A percentile compares a stretch with the other conserved stretches of the same genome.
Evolutionary conservation across 2,113 vertebrate genomes (phyloP).

Genomic region (Myanophis thanlyinensis): DNA sequence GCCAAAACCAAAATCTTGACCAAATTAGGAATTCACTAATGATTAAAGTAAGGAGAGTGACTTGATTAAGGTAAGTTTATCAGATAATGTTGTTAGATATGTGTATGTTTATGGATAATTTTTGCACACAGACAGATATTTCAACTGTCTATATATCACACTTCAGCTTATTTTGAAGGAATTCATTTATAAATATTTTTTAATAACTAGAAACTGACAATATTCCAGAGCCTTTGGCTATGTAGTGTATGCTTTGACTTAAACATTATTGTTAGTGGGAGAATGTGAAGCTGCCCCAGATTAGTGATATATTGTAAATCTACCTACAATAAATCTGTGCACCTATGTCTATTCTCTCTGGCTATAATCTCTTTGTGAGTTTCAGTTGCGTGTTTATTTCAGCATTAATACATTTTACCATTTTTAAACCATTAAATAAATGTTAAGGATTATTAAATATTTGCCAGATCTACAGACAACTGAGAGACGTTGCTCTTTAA

Average conservation of each 20-base stretch:
- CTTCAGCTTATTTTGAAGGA: neutral
- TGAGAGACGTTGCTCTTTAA: slow-evolving; percentile 73
- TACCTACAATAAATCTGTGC: neutral
- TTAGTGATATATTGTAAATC: neutral
- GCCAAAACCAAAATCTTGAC: slow-evolving; percentile 12
- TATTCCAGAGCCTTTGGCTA: neutral
- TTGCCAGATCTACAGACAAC: slow-evolving; percentile 59
- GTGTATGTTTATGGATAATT: neutral
- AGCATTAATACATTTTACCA: slow-evolving; percentile 4
- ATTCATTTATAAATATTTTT: neutral
- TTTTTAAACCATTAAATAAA: slow-evolving; percentile 39
- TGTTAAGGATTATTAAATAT: slow-evolving; percentile 42
- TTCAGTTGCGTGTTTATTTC: neutral
- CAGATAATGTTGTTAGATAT: neutral
- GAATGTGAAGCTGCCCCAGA: neutral
- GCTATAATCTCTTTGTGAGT: neutral
- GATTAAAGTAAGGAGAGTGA: slow-evolving; percentile 3
- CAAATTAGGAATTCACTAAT: slow-evolving; percentile 22
- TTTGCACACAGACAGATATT: neutral
- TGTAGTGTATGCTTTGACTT: neutral
- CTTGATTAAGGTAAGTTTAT: neutral
- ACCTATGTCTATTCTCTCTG: neutral
- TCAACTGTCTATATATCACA: neutral
- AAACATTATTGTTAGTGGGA: neutral
- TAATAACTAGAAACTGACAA: neutral